Conservation (phyloP, 1,140 invertebrate genomes). For the Drosophila micromelanica region DNA sequence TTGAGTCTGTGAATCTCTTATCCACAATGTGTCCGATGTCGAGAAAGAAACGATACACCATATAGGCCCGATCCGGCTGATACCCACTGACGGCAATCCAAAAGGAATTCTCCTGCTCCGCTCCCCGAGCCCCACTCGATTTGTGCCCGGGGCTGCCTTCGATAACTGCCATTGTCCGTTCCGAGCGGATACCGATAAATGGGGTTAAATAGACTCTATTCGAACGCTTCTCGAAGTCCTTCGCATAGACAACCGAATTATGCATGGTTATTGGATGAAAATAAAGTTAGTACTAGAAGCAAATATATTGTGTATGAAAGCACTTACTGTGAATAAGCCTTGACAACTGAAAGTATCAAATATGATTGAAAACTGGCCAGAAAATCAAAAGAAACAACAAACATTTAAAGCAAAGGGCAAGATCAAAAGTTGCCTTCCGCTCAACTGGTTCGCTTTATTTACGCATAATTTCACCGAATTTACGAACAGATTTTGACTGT, state of each 20-base stretch:
- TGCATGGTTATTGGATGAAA: not conserved
- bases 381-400: not conserved
- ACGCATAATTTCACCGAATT: constrained; percentile 64
- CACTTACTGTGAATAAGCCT: too few species aligned
- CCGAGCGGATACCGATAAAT: not conserved
- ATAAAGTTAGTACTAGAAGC: too few species aligned
- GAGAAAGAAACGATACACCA: constrained; percentile 55
- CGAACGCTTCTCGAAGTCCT: not conserved
- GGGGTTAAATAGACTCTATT: constrained; percentile 1
- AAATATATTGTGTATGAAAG: not conserved
- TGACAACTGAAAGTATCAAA: constrained; percentile 2
- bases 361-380: constrained; percentile 18
- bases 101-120: constrained; percentile 12
- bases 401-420: constrained; percentile 7
- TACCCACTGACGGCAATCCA: constrained; percentile 61
- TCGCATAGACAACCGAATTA: not conserved
- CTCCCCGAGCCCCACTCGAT: not conserved
- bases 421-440: constrained; percentile 55
- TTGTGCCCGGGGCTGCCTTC: too few species aligned
- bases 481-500: constrained; percentile 39
- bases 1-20: constrained; percentile 24
- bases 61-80: not conserved
- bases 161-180: not conserved
- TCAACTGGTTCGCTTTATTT: constrained; percentile 49
- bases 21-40: constrained; percentile 51